Conservation (phyloP, 2,888 invertebrate species). For the Acanthopleura granulata region DNA sequence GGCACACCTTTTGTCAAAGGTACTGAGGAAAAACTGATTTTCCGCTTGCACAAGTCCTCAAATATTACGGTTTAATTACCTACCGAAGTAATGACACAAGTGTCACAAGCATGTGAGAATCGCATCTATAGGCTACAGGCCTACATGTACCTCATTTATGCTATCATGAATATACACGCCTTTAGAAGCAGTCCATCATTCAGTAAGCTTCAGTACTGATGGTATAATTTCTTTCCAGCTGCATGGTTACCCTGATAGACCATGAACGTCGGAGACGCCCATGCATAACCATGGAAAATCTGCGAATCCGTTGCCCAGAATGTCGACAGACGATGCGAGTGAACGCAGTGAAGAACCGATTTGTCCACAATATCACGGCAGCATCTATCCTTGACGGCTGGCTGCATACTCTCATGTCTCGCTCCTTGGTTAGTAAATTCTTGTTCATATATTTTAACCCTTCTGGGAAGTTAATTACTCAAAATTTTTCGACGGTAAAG, state of each 20-base stretch:
- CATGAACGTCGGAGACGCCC: background rate
- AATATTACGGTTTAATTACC: too few relatives aligned
- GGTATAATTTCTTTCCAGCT: background rate
- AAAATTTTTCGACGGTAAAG: too few relatives aligned
- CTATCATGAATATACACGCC: too few relatives aligned
- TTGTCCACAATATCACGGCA: background rate
- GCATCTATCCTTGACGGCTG: background rate
- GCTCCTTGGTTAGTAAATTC: background rate
- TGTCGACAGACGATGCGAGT: conserved; percentile 1
- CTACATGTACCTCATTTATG: too few relatives aligned
- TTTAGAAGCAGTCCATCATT: too few relatives aligned
- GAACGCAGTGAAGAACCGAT: background rate
- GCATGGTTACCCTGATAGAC: background rate
- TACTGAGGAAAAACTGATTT: background rate
- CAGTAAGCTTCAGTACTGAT: too few relatives aligned
- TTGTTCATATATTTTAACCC: too few relatives aligned
- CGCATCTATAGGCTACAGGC: too few relatives aligned
- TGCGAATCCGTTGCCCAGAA: conserved; percentile 1
- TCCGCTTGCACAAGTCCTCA: too few relatives aligned
- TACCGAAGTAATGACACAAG: too few relatives aligned
- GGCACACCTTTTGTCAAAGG: conserved; percentile 30
- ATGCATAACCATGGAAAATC: background rate
- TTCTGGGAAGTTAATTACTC: too few relatives aligned
- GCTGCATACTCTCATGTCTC: background rate
- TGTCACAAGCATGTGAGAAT: too few relatives aligned